These are phyloP conservation scores for Microtus montanus DNA, from an alignment of 2,113 vertebrate genomes.

Conservation along the genomic window DNA sequence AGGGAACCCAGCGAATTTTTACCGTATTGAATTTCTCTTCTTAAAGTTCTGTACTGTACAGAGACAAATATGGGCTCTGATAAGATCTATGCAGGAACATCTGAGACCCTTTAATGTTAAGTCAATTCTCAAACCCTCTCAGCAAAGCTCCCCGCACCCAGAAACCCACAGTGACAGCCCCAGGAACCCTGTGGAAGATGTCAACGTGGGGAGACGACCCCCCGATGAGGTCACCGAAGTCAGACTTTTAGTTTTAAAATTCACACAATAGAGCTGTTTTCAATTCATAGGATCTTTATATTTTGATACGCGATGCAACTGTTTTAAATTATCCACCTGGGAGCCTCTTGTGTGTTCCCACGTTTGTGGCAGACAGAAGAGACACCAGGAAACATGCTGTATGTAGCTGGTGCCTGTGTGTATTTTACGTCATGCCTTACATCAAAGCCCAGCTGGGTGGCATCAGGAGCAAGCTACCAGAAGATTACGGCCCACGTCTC, in stretches of 20 bases:
- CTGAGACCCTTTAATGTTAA: neutral
- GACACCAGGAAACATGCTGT: neutral
- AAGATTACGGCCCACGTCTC: neutral
- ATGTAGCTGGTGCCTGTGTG: no score
- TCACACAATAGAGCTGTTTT: neutral
- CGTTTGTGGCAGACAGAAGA: neutral
- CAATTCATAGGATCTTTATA: neutral
- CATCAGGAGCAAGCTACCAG: neutral
- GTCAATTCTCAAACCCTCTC: neutral
- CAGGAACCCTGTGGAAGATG: neutral
- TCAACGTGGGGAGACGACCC: neutral
- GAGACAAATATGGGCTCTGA: slow-evolving; percentile 27
- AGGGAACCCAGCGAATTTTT: slow-evolving; percentile 45
- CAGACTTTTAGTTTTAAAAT: neutral
- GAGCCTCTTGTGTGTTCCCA: neutral
- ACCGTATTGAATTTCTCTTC: slow-evolving; percentile 39
- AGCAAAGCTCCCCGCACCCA: no score
- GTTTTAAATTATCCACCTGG: neutral
- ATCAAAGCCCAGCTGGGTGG: neutral
- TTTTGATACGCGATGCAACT: neutral
- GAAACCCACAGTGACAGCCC: neutral
- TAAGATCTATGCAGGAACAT: neutral
- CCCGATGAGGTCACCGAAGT: neutral
- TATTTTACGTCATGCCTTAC: neutral
- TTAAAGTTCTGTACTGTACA: neutral